Base-by-base conservation (phyloP, 2,113 vertebrate genomes). In the Silurus glanis region DNA sequence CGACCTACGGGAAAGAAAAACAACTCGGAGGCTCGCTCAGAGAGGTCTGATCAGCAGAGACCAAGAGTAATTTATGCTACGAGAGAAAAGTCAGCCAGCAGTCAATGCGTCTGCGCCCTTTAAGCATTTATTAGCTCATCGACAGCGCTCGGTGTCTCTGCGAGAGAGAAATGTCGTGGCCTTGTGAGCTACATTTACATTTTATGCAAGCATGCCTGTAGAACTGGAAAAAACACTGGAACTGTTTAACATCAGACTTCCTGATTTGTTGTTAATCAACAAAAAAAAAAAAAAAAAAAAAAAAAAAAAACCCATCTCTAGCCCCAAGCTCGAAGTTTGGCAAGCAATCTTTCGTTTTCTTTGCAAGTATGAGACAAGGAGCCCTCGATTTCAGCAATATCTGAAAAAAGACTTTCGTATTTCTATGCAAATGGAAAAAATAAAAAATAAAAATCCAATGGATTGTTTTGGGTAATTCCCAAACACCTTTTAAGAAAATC, bases 1-100 rank as follows among this genome's bases (percentile, higher is more conserved):
- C 25, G 85, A 85, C 80, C 14, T n/a, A 71, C 3, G 45, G 72
- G 75, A 80, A 83, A 64, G 67, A n/a, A 87, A 85, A 91, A 58
- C 62, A 86, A 87, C 67, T 84, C 14, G 28, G 72, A 87, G 80
- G 58, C 51, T 66, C 71, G 0, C 82, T 56, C 53, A 79, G 23
- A 28, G 80, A 64, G 16, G 72, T 9, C 45, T n/a, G 28, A 71
- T 56, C 75, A 56, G 56, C 55, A 72, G 53, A 72, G 23, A 47
- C 6, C 0, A 9, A 14, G 12, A 28, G 56, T 55, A 82, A 45
- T 74, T 59, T 61, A 28, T 86, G 51, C 85, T 28, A 7, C 64
- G 6, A 47, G 72, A 62, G 28, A 85, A 85, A 78, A 66, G 47
- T 78, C 72, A 78, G 45, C 16, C 37, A 17, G 71, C 71, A 75